Base-by-base conservation (phyloP, 2,888 invertebrate genomes). In the Crocallis elinguaria region DNA sequence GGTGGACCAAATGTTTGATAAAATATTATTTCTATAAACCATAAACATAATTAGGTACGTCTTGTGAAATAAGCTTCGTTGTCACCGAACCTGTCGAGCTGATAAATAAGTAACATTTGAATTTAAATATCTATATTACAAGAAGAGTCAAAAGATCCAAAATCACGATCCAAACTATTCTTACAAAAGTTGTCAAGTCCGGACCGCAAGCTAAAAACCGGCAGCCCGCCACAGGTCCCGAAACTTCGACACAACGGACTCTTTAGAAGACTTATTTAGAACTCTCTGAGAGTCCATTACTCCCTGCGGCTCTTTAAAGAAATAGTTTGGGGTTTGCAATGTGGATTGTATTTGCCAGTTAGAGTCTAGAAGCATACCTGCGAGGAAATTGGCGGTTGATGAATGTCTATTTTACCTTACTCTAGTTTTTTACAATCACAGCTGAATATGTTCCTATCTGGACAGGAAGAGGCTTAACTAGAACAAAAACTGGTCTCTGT, bases 251-350 rank as follows among this genome's bases (percentile, higher is more conserved):
- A 42, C 41, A 48, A 37, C n/a, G n/a, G n/a, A n/a, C 46, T 29
- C 29, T 29, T 38, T 42, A 38, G 13, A 38, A 53, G 41, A 45
- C 41, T 55, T 51, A 51, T 39, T 54, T 50, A 44, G 36, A 54
- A 43, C 43, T 45, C 41, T 43, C 36, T 19, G 29, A 12, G 12
- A 37, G 37, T 42, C 42, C 12, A 42, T 42, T 42, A 32, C 12
- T 41, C 27, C 41, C 42, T 12, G 21, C 19, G 13, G 42, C 19
- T 30, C 30, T 32, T 19, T 32, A 11, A 41, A 32, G 29, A 32
- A 21, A 42, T 42, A 30, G 42, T 42, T 42, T 29, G 17, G 12
- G 3, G 7, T 30, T 30, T 13, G 5, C 19, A 19, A 42, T 32
- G 19, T 6, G 29, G 17, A 21, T 41, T 41, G 41, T 29, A 17